Evolutionary conservation across 2,888 invertebrate species (phyloP).

Genomic region (Pollenia griseotomentosa): DNA sequence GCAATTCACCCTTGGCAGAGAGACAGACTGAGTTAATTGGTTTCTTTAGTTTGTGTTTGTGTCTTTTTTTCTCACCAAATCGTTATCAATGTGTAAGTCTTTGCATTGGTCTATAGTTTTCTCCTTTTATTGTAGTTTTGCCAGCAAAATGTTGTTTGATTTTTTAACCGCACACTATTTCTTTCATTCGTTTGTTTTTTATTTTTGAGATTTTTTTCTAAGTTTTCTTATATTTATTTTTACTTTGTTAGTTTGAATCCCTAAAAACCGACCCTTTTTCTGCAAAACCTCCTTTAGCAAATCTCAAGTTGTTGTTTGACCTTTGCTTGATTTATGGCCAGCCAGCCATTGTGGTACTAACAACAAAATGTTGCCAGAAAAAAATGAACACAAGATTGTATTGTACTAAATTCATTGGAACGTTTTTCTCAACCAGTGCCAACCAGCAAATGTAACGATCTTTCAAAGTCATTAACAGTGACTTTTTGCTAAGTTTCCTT

Average conservation of each 20-base stretch:
- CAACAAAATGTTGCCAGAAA: constrained; percentile 17
- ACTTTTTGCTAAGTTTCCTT: constrained; percentile 8
- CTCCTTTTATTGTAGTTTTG: constrained; percentile 40
- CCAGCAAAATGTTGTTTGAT: constrained; percentile 32
- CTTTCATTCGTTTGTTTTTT: neutral
- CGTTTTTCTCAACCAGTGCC: neutral
- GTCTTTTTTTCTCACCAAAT: neutral
- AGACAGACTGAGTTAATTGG: constrained; percentile 22
- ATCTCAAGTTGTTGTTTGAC: constrained; percentile 60
- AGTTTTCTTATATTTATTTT: constrained; percentile 5
- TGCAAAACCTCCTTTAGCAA: constrained; percentile 40
- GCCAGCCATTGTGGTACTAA: constrained; percentile 6
- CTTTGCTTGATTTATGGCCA: constrained; percentile 67
- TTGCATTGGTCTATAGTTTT: neutral
- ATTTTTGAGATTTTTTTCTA: neutral
- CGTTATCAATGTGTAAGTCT: constrained; percentile 17
- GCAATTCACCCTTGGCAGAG: constrained; percentile 36
- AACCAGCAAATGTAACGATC: constrained; percentile 45
- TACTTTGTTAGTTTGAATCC: constrained; percentile 13
- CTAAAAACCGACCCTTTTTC: constrained; percentile 25
- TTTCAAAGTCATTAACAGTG: constrained; percentile 69
- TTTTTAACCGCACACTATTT: constrained; percentile 25
- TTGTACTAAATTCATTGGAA: neutral
- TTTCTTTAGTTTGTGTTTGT: constrained; percentile 15
- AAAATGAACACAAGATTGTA: neutral